A percentile compares a stretch with the other conserved stretches of the same genome.
phyloP scores from a whole-genome alignment of 2,797 vertebrate species.

The Babyrousa celebensis region DNA sequence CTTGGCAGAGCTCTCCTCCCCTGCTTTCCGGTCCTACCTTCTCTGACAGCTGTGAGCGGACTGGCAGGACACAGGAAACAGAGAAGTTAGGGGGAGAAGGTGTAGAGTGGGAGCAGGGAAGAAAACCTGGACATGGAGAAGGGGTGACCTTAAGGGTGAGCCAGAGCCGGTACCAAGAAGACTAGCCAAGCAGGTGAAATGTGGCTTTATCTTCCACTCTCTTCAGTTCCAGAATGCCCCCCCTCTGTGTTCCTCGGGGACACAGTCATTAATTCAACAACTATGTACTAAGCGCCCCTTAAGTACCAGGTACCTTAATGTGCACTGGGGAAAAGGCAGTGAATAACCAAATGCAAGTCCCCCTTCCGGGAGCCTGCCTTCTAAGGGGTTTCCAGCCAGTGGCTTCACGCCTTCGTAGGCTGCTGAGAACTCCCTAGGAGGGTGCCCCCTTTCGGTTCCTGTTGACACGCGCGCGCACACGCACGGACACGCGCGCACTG shows the following conservation, averaged over 20 bases:
- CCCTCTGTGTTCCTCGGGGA: background rate
- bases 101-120: background rate
- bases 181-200: background rate
- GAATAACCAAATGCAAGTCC: background rate
- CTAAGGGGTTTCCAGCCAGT: background rate
- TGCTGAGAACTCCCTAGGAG: background rate
- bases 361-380: background rate
- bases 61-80: background rate
- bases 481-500: background rate
- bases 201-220: background rate
- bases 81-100: background rate
- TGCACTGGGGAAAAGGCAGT: accelerated
- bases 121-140: background rate
- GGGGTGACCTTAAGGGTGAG: background rate
- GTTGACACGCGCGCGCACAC: accelerated
- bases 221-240: background rate
- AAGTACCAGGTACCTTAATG: background rate
- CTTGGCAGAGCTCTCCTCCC: background rate
- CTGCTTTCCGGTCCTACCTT: background rate
- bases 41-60: background rate
- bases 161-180: background rate
- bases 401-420: background rate
- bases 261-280: background rate
- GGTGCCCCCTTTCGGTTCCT: background rate
- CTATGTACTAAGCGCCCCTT: background rate